These are phyloP conservation scores for Malthinus flaveolus DNA, from an alignment of 2,888 invertebrate species.

Conservation along the genomic window DNA sequence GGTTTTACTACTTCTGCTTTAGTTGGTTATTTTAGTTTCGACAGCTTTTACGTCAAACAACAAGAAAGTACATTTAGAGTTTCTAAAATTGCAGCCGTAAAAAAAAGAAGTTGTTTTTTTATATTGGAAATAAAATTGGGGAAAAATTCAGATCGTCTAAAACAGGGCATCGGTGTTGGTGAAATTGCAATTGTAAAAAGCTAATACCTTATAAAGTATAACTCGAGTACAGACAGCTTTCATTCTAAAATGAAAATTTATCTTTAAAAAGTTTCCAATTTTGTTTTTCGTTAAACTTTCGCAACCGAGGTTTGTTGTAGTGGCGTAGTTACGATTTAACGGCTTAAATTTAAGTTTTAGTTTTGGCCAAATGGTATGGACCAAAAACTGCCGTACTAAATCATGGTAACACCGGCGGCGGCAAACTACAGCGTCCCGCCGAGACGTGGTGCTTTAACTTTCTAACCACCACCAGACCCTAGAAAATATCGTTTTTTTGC, in stretches of 20 bases:
- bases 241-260: conserved; percentile 2
- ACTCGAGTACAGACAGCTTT: neutral
- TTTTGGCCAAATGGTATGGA: conserved; percentile 9
- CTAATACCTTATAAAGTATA: neutral
- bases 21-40: neutral
- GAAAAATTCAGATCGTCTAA: neutral
- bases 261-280: conserved; percentile 26
- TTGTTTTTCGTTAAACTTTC: conserved; percentile 21
- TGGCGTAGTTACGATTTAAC: conserved; percentile 18
- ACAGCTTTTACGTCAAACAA: no score
- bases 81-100: no score
- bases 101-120: no score
- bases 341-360: conserved; percentile 14
- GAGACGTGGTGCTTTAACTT: conserved; percentile 6
- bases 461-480: conserved; percentile 13
- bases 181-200: neutral
- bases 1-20: conserved; percentile 27
- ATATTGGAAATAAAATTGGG: no score
- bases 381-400: conserved; percentile 25
- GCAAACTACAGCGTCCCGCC: conserved; percentile 17
- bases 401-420: conserved; percentile 23
- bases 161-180: conserved; percentile 10
- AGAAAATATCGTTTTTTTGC: conserved; percentile 11
- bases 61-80: no score
- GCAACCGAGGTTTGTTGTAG: conserved; percentile 6